phyloP scores from a whole-genome alignment of 2,888 invertebrate species.

The Sinelater perroti region DNA sequence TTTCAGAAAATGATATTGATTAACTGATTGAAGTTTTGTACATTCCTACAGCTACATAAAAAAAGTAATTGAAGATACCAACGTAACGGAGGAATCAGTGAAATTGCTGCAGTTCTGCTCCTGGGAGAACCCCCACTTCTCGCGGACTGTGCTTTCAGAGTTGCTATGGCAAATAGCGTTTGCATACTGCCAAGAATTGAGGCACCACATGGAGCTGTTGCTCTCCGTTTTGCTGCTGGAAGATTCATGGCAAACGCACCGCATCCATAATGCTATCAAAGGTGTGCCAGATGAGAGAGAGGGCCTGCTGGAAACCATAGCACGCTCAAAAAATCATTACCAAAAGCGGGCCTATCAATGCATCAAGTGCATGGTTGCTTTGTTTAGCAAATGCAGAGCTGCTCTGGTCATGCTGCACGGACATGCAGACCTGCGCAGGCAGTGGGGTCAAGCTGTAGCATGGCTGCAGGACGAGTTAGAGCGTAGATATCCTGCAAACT shows the following conservation, averaged over 20 bases:
- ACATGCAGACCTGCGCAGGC: constrained; percentile 80
- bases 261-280: constrained; percentile 93
- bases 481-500: constrained; percentile 70
- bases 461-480: constrained; percentile 97
- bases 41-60: constrained; percentile 79
- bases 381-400: constrained; percentile 85
- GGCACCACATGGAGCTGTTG: constrained; percentile 90
- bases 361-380: constrained; percentile 91
- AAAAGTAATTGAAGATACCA: constrained; percentile 94
- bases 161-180: constrained; percentile 89
- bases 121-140: constrained; percentile 97
- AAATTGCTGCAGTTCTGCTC: constrained; percentile 91
- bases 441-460: constrained; percentile 89
- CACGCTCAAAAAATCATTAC: constrained; percentile 91
- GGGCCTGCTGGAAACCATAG: constrained; percentile 92
- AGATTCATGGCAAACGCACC: constrained; percentile 95
- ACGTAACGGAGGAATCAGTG: constrained; percentile 89
- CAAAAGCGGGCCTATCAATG: constrained; percentile 97
- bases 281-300: constrained; percentile 88
- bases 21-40: no score
- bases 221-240: constrained; percentile 87
- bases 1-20: background rate
- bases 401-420: constrained; percentile 83
- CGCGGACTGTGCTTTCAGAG: constrained; percentile 87
- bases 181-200: constrained; percentile 93